phyloP scores from a whole-genome alignment of 1,140 invertebrate genomes.

The Himalopsyche phryganea region DNA sequence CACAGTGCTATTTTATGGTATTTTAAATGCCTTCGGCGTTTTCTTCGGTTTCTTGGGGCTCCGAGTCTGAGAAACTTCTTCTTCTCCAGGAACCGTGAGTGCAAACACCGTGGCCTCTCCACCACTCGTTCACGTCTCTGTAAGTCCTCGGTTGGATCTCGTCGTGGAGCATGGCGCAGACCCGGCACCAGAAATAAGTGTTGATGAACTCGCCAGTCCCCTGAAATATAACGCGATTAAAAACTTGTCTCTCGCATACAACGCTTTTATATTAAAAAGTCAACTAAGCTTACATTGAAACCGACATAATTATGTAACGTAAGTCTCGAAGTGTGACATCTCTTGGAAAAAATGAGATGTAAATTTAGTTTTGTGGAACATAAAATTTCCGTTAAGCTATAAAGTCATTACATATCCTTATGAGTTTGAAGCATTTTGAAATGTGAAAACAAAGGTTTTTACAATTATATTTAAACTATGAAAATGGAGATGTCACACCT shows the following conservation, averaged over 20 bases:
- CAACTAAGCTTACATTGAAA: neutral
- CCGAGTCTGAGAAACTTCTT: neutral
- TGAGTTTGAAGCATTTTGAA: no score
- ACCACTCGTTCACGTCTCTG: constrained; percentile 82
- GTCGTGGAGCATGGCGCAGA: constrained; percentile 88
- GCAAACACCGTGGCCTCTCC: constrained; percentile 72
- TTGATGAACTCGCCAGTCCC: constrained; percentile 92
- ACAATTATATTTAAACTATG: no score
- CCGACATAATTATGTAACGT: no score
- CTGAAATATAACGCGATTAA: no score
- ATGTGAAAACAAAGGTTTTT: no score
- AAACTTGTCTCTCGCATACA: no score
- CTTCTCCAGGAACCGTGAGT: constrained; percentile 64
- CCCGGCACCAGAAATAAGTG: constrained; percentile 91
- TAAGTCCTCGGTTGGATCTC: constrained; percentile 63
- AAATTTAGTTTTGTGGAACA: no score
- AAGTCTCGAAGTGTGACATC: no score
- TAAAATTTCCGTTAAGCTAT: no score
- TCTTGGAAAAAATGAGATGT: no score
- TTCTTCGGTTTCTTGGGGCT: neutral
- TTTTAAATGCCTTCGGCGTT: neutral
- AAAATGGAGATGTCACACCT: no score
- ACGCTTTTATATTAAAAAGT: constrained; percentile 10
- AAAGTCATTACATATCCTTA: no score
- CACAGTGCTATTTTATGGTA: neutral